These are phyloP conservation scores for Polypterus senegalus DNA, from an alignment of 2,113 vertebrate genomes.

Conservation along the genomic window DNA sequence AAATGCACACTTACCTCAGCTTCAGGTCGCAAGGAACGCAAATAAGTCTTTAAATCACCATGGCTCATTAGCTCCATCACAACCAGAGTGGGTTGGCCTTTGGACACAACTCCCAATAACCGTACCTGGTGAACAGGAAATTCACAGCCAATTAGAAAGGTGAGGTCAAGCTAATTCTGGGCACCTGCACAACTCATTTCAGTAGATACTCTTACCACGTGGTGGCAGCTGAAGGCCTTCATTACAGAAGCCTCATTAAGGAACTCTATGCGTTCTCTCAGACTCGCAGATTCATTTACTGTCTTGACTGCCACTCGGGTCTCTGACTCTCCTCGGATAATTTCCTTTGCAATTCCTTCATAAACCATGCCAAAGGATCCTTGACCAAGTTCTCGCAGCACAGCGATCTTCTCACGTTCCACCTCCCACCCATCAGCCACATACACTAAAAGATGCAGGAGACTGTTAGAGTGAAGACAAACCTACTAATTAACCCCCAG, in stretches of 20 bases:
- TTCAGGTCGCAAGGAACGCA: constrained; percentile 76
- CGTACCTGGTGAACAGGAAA: constrained; percentile 55
- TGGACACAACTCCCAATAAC: constrained; percentile 88
- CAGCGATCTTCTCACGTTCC: constrained; percentile 74
- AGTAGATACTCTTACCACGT: constrained; percentile 65
- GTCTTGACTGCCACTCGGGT: constrained; percentile 86
- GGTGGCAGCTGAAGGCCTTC: constrained; percentile 95
- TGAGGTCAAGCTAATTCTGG: not conserved
- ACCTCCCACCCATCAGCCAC: constrained; percentile 95
- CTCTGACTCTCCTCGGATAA: constrained; percentile 79
- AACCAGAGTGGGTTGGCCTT: constrained; percentile 84
- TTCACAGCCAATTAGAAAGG: not conserved
- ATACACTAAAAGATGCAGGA: constrained; percentile 57
- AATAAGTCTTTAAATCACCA: constrained; percentile 86
- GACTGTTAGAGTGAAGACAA: not conserved
- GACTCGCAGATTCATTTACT: constrained; percentile 83
- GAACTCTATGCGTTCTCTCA: constrained; percentile 92
- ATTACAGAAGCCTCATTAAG: constrained; percentile 94
- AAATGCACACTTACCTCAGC: constrained; percentile 59
- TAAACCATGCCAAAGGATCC: constrained; percentile 98
- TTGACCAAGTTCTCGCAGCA: constrained; percentile 83
- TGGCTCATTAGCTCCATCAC: constrained; percentile 97
- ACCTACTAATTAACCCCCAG: not conserved
- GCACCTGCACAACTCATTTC: not conserved
- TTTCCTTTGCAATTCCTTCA: constrained; percentile 81